Evolutionary conservation across 2,797 vertebrate species (phyloP), one percentile per base, ranked within the genome.

Genomic region (Acipenser ruthenus): DNA sequence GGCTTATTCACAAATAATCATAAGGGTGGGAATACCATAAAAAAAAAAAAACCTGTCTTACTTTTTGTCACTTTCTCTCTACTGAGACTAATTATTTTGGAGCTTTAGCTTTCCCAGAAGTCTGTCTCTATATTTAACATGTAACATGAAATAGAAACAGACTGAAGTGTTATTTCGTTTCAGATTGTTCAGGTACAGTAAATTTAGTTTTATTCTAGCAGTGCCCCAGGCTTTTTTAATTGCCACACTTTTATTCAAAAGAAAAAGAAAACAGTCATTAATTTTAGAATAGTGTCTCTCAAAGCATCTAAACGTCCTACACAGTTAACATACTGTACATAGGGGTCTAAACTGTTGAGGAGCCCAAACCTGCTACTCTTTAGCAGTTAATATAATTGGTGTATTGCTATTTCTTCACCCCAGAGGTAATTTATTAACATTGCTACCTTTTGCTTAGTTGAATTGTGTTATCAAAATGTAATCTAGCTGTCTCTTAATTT

Each of bases 71-170:
- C 49, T 62, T 60, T 69, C 64, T 55, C 70, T 72, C 83, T 78
- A 70, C 74, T 66, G 81, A 87, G 81, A 86, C 79, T 82, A 81
- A 87, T 88, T 86, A 86, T 84, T 82, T 85, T 71, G 65, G 78
- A 68, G 77, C 72, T 69, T 74, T 74, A 70, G 69, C 53, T 12
- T 72, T 77, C 68, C 72, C 65, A 60, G 65, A 73, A 65, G 64
- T 37, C 69, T 65, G 77, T 70, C 68, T 82, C 67, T 74, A 73
- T 75, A 80, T 82, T 76, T 76, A 82, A 77, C 70, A 68, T 64
- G 60, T 68, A 60, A 68, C 66, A 72, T 71, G 56, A 12, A 9
- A 60, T 51, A 68, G 56, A 69, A 48, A 76, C 52, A 69, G 11
- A 47, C 63, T 58, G 63, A 65, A 75, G 23, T 66, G 52, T 7